Evolutionary conservation across 2,797 vertebrate species (phyloP), one percentile per base, ranked within the genome.

Genomic region (Hoplostethus mediterraneus): DNA sequence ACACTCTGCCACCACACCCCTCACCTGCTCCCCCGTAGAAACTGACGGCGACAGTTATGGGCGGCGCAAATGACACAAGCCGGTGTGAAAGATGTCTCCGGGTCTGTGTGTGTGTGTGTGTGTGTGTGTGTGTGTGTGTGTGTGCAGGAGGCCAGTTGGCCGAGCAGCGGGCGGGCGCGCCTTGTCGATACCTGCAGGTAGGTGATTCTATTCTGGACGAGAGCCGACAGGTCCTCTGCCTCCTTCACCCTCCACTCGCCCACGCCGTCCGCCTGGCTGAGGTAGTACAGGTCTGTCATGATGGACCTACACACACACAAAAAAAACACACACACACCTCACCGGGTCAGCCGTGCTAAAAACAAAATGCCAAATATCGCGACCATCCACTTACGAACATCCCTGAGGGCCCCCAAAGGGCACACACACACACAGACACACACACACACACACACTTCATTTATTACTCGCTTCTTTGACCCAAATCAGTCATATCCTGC

Each of bases 271-370:
- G 96, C 96, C 94, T 98, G 97, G 95, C 97, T 97, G 96, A 99
- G 97, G 96, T 97, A 97, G 96, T 97, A 97, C 86, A 99, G 93
- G 93, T 99, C 97, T 13, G 97, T 97, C 97, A 99, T 97, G 92
- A 99, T 95, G 80, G 97, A 98, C 90, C 98, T 99, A 79, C 17
- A 81, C 74, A 83, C 67, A 76, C 53, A 82, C 63, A 12, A 5
- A 2, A 33, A 33, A 33, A 4, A 33, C 4, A 33, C 33, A 33
- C 33, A 33, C 33, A 33, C 6, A 33, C 33, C 33, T 33, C 33
- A 33, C 4, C 33, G 6, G 33, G 33, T 33, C 33, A 33, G 4
- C 6, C 33, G 4, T n/a, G n/a, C n/a, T n/a, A n/a, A n/a, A n/a
- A n/a, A n/a, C n/a, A n/a, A n/a, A n/a, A n/a, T n/a, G 84, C 74